Percentiles rank a stretch among this genome's conserved stretches.
These are phyloP conservation scores for Cephonodes hylas DNA, from an alignment of 2,888 invertebrate species.

Conservation along the genomic window DNA sequence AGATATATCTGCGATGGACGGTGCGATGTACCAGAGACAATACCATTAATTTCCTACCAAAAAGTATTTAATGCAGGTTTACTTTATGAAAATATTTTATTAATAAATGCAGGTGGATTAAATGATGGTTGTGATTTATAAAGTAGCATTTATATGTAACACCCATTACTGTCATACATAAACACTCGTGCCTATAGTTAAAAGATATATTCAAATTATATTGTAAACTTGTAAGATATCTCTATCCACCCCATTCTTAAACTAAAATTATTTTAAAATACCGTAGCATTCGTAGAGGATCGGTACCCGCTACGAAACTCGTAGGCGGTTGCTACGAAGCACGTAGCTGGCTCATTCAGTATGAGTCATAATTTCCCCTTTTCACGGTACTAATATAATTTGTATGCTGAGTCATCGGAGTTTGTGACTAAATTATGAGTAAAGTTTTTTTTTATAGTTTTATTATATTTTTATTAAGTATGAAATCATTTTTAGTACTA, in stretches of 20 bases:
- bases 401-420: not conserved
- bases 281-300: not conserved
- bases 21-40: not conserved
- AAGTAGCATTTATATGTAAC: no score
- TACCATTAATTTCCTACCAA: not conserved
- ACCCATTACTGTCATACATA: no score
- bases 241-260: not conserved
- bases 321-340: constrained; percentile 6
- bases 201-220: no score
- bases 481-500: not conserved
- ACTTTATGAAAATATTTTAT: no score
- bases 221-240: not conserved
- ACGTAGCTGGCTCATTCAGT: not conserved
- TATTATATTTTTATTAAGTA: not conserved
- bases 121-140: no score
- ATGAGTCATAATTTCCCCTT: not conserved
- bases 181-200: no score
- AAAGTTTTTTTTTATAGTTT: not conserved
- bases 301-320: not conserved
- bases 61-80: not conserved
- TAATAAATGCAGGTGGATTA: no score
- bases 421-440: not conserved
- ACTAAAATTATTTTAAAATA: not conserved
- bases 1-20: not conserved
- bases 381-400: constrained; percentile 7